A percentile compares a stretch with the other conserved stretches of the same genome.
phyloP scores from a whole-genome alignment of 1,140 invertebrate species.

The Macrostomum lignano region DNA sequence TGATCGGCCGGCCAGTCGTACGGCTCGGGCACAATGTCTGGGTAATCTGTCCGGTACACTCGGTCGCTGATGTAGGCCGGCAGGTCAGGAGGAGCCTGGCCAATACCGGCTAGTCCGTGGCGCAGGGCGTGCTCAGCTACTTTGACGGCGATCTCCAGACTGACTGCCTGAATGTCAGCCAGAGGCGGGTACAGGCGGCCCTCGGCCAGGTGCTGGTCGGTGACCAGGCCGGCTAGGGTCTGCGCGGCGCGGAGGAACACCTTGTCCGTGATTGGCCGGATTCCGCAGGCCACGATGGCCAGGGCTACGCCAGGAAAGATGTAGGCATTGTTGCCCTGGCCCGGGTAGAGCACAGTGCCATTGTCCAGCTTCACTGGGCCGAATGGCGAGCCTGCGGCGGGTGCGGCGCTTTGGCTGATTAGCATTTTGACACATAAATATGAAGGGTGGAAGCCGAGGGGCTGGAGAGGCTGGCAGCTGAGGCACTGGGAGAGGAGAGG shows the following conservation, averaged over 20 bases:
- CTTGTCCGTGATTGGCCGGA: slow-evolving; percentile 58
- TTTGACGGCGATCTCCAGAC: slow-evolving; percentile 50
- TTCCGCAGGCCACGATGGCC: slow-evolving; percentile 46
- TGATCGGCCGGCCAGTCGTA: too few relatives aligned
- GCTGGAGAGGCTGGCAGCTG: too few relatives aligned
- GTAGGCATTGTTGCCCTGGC: slow-evolving; percentile 83
- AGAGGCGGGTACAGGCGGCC: slow-evolving; percentile 85
- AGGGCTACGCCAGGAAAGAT: slow-evolving; percentile 76
- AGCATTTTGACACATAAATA: slow-evolving; percentile 1
- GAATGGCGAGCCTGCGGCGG: slow-evolving; percentile 9
- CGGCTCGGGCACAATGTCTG: too few relatives aligned
- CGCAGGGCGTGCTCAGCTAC: slow-evolving; percentile 46
- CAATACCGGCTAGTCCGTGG: too few relatives aligned
- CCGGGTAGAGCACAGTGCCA: slow-evolving; percentile 50
- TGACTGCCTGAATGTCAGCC: slow-evolving; percentile 54
- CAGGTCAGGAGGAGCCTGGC: too few relatives aligned
- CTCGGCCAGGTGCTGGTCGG: slow-evolving; percentile 43
- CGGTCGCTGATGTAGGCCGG: too few relatives aligned
- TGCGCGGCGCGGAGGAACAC: slow-evolving; percentile 54
- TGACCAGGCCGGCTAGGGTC: slow-evolving; percentile 52
- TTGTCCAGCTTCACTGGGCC: slow-evolving; percentile 25
- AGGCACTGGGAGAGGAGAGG: too few relatives aligned
- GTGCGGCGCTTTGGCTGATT: slow-evolving; percentile 6
- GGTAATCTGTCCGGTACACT: too few relatives aligned
- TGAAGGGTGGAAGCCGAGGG: not conserved